Evolutionary conservation across 35 echinoderm and acorn worm species (phyloP).

Genomic region (Heliocidaris tuberculata): DNA sequence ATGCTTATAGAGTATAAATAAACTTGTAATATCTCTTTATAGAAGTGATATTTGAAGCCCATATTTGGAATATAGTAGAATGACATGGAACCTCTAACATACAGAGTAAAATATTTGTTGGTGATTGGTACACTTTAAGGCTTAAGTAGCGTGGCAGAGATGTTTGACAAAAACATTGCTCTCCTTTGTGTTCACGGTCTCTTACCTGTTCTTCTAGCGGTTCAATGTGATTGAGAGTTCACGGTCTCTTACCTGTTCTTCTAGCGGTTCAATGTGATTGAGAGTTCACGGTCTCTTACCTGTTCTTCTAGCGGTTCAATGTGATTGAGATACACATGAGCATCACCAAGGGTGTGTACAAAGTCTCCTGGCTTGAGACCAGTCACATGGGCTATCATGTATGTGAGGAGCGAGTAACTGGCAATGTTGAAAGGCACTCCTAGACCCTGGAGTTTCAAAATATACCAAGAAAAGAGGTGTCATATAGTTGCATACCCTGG

Average conservation of each 20-base stretch:
- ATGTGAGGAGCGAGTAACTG: constrained; percentile 88
- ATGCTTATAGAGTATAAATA: too few species aligned
- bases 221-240: constrained; percentile 85
- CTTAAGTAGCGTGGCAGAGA: too few species aligned
- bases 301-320: constrained; percentile 83
- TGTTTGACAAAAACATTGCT: background rate
- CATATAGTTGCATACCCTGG: too few species aligned
- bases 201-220: constrained; percentile 88
- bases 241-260: too few species aligned
- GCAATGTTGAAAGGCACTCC: constrained; percentile 99
- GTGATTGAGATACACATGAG: constrained; percentile 92
- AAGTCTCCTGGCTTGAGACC: constrained; percentile 85
- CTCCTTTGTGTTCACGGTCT: background rate
- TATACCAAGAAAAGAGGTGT: too few species aligned
- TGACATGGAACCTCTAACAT: too few species aligned
- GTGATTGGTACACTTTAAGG: too few species aligned
- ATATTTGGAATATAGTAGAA: too few species aligned
- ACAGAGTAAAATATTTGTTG: too few species aligned
- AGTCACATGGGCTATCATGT: constrained; percentile 98
- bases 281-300: constrained; percentile 58
- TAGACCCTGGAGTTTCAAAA: constrained; percentile 57
- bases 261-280: constrained; percentile 85
- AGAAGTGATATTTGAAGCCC: too few species aligned
- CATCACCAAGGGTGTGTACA: constrained; percentile 94
- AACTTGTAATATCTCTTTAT: too few species aligned